Conservation (phyloP, 1,140 invertebrate species). For the Hylyphantes graminicola region DNA sequence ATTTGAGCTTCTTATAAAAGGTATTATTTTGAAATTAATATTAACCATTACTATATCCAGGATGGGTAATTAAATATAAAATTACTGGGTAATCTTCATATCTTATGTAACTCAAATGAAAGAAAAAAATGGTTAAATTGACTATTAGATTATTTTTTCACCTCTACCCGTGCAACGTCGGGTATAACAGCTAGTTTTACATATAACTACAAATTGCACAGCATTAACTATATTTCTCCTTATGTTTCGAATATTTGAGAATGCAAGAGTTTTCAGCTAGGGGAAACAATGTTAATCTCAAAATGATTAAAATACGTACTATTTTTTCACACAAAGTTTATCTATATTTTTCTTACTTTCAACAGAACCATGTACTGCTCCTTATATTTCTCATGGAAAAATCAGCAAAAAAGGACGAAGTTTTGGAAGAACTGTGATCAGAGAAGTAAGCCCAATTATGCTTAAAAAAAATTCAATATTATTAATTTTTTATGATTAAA, state of each 20-base stretch:
- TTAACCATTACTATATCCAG: too few relatives aligned
- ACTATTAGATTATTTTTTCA: too few relatives aligned
- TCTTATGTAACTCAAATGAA: too few relatives aligned
- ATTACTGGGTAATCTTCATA: too few relatives aligned
- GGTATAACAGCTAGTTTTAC: too few relatives aligned
- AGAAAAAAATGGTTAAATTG: too few relatives aligned
- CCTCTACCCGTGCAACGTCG: too few relatives aligned
- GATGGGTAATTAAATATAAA: too few relatives aligned
- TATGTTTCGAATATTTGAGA: background rate
- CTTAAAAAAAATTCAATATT: background rate
- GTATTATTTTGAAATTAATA: too few relatives aligned
- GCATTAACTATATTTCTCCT: background rate
- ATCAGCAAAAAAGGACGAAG: background rate
- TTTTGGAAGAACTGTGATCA: background rate
- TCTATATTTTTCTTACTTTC: background rate
- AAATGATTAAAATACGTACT: background rate
- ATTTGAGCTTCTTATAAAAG: too few relatives aligned
- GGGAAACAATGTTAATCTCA: background rate
- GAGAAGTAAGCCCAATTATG: background rate
- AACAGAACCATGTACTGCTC: constrained; percentile 26
- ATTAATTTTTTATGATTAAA: background rate
- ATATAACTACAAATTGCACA: background rate
- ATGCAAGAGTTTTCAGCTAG: background rate
- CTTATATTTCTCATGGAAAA: background rate
- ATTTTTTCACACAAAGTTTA: background rate